Base-by-base conservation (phyloP, 1,140 invertebrate genomes). In the Ceratitis capitata region DNA sequence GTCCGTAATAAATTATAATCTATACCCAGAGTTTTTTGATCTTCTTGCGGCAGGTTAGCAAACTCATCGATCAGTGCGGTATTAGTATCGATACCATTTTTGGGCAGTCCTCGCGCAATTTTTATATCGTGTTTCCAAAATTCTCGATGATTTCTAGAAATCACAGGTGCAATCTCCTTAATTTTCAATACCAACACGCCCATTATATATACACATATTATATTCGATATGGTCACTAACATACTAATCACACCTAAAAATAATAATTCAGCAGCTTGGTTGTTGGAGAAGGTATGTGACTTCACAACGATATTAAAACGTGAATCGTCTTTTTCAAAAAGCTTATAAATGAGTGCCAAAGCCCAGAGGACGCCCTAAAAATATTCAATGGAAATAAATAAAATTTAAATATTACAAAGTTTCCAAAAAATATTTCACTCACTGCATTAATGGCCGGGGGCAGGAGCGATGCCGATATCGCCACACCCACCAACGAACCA, bases 361-460 rank as follows among this genome's bases (percentile, higher is more conserved):
- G 95, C 94, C 95, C 95, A 96, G 0, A 96, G 90, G 16, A 96
- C 89, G 14, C 95, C 95, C 95, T 95, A 87, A 26, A 53, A 82
- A 84, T 47, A 69, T 78, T n/a, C 12, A 61, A 58, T 29, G 45
- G 58, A 32, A 78, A 84, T 16, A 29, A 35, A 32, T 35, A 45
- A 14, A 16, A 7, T n/a, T n/a, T n/a, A n/a, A n/a, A 49, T 4
- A 47, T 51, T 45, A 9, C n/a, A 83, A 51, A 12, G 10, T 32
- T 4, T 35, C 0, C 45, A 85, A 32, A 14, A 47, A 84, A 64
- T n/a, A n/a, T n/a, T n/a, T n/a, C n/a, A 92, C 91, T 92, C 89
- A 95, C 95, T 19, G 95, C 94, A 92, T 97, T 97, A 1, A 97
- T 96, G 78, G 95, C 95, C 2, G 96, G 96, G 9, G 96, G 96